Percentiles rank a stretch among this genome's conserved stretches.
phyloP scores from a whole-genome alignment of 2,888 invertebrate genomes.

The Nezara viridula region DNA sequence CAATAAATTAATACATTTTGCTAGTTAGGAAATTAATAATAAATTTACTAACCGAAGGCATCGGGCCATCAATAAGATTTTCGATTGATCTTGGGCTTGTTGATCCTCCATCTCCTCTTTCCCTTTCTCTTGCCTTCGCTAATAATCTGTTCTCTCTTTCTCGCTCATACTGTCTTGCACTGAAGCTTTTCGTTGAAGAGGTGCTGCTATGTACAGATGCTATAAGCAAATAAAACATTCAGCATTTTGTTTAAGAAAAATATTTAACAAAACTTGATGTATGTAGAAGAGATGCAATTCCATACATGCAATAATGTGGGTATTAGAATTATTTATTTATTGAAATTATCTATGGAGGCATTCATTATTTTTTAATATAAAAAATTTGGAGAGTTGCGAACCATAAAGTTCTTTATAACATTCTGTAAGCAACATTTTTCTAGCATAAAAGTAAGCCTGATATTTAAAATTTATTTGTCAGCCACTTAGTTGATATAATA shows the following conservation, averaged over 20 bases:
- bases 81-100: constrained; percentile 66
- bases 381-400: neutral
- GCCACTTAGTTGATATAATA: neutral
- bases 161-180: constrained; percentile 83
- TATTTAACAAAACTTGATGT: constrained; percentile 43
- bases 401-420: neutral
- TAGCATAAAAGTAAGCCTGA: neutral
- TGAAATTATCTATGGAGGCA: neutral
- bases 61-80: constrained; percentile 65
- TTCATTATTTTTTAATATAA: neutral
- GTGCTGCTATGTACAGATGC: constrained; percentile 88
- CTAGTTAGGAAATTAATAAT: neutral
- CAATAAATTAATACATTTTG: too few relatives aligned
- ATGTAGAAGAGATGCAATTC: constrained; percentile 58
- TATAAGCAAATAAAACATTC: constrained; percentile 69
- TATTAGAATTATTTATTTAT: neutral
- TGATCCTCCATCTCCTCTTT: constrained; percentile 69
- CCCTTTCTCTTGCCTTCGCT: constrained; percentile 75
- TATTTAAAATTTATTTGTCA: neutral
- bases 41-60: constrained; percentile 60
- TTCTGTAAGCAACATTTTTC: neutral
- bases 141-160: constrained; percentile 85
- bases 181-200: constrained; percentile 86
- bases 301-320: constrained; percentile 30
- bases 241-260: neutral